Evolutionary conservation across 2,113 vertebrate genomes (phyloP).

Genomic region (Ceyx margarethae): DNA sequence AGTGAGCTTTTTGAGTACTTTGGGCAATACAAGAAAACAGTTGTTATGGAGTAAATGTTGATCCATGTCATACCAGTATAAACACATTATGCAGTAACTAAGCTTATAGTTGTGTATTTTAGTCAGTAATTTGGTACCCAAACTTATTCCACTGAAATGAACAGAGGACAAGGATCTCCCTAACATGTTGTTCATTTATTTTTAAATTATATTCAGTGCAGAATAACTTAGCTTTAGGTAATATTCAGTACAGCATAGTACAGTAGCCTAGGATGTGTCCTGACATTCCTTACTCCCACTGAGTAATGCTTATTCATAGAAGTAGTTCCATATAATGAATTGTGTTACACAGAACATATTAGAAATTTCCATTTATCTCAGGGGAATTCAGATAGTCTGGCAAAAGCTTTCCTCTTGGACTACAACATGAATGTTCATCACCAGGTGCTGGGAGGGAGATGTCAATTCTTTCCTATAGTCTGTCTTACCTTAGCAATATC

Average conservation of each 20-base stretch:
- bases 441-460: background rate
- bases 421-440: slow-evolving; percentile 3
- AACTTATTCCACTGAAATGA: background rate
- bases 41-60: background rate
- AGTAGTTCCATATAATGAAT: slow-evolving; percentile 42
- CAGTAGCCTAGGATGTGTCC: background rate
- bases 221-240: background rate
- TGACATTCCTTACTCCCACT: background rate
- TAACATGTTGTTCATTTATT: background rate
- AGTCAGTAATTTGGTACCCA: background rate
- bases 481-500: background rate
- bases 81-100: background rate
- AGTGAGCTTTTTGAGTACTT: background rate
- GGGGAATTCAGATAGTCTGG: slow-evolving; percentile 32
- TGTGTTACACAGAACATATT: background rate
- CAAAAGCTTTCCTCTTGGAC: slow-evolving; percentile 17
- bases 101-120: background rate
- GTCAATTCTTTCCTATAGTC: background rate
- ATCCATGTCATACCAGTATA: background rate
- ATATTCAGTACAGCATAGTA: background rate
- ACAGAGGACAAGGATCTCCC: background rate
- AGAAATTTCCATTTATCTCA: slow-evolving; percentile 51
- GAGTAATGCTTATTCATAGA: slow-evolving; percentile 64
- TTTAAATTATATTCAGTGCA: background rate
- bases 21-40: background rate